phyloP scores from a whole-genome alignment of 1,140 invertebrate genomes.

The Brachionus rubens region DNA sequence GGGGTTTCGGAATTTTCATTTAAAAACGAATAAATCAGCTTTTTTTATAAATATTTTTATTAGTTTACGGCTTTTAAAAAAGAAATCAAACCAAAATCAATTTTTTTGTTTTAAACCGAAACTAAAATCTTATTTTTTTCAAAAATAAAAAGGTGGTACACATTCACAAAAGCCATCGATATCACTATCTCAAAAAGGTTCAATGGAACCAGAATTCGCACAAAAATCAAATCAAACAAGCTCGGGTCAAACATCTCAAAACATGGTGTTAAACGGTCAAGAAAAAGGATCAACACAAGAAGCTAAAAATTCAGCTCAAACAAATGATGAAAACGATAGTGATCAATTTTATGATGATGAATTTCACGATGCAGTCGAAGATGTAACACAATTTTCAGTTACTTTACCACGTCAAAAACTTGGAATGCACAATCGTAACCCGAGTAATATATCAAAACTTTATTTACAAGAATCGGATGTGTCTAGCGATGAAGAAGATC shows the following conservation, averaged over 20 bases:
- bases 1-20: too few relatives aligned
- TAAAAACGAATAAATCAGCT: too few relatives aligned
- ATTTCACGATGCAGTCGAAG: constrained; percentile 39
- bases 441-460: constrained; percentile 30
- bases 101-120: not conserved
- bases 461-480: constrained; percentile 31
- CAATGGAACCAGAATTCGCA: not conserved
- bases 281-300: not conserved
- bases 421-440: constrained; percentile 6
- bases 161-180: constrained; percentile 20
- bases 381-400: constrained; percentile 33
- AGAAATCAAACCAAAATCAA: not conserved
- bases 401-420: constrained; percentile 25
- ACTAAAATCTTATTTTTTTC: not conserved
- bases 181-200: not conserved
- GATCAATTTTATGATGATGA: constrained; percentile 40
- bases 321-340: not conserved
- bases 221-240: not conserved
- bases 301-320: not conserved
- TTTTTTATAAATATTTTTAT: too few relatives aligned
- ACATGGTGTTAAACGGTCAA: not conserved
- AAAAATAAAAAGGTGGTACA: not conserved
- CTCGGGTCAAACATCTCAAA: not conserved
- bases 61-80: not conserved
- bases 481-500: not conserved